These are phyloP conservation scores for Ceratina australensis DNA, from an alignment of 1,140 invertebrate genomes.

Conservation along the genomic window DNA sequence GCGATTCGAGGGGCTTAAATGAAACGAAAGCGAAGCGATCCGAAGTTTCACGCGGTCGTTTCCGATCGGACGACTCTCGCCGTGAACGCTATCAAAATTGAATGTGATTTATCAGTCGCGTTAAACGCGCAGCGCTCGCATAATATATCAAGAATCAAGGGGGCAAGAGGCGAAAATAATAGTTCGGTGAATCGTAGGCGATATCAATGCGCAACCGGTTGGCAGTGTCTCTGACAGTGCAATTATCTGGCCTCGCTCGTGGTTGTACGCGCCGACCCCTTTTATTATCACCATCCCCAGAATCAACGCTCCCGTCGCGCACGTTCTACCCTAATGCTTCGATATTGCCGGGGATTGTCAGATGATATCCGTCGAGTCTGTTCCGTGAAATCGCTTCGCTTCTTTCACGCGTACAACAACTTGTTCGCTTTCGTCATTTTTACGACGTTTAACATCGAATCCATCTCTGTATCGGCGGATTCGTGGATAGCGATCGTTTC, in stretches of 20 bases:
- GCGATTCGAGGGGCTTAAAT: too few relatives aligned
- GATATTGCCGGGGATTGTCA: constrained; percentile 46
- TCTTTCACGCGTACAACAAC: constrained; percentile 24
- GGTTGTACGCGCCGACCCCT: constrained; percentile 57
- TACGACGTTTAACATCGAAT: too few relatives aligned
- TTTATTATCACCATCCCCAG: constrained; percentile 37
- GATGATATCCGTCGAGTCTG: constrained; percentile 42
- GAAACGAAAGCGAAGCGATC: not conserved
- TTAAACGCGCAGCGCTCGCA: constrained; percentile 22
- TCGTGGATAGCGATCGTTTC: too few relatives aligned
- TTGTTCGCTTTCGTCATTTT: not conserved
- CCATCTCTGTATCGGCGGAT: too few relatives aligned
- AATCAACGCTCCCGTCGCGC: constrained; percentile 40
- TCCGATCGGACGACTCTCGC: not conserved
- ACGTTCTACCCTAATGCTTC: constrained; percentile 37
- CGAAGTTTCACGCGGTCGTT: not conserved
- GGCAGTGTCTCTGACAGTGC: constrained; percentile 68
- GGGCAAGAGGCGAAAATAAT: constrained; percentile 54
- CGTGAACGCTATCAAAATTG: constrained; percentile 13
- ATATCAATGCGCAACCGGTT: constrained; percentile 50
- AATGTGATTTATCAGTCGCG: constrained; percentile 45
- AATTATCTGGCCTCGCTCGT: constrained; percentile 70
- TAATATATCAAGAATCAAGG: constrained; percentile 52
- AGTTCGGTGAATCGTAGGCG: constrained; percentile 56
- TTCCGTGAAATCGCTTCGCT: constrained; percentile 15